Evolutionary conservation across 2,797 vertebrate species (phyloP).

Genomic region (Australoheros facetus): DNA sequence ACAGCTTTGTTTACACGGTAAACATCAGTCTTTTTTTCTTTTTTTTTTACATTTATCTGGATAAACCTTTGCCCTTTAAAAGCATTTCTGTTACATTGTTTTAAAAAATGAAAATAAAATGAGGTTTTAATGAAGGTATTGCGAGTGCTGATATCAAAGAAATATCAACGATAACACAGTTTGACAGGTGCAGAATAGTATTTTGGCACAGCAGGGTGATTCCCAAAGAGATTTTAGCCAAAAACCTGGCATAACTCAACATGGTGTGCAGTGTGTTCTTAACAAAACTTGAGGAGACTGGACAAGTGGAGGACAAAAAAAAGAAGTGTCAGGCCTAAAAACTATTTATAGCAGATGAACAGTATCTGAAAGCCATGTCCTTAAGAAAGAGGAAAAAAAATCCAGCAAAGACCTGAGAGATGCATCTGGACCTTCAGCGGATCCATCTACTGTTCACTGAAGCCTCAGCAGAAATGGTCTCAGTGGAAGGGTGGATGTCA

Average conservation of each 20-base stretch:
- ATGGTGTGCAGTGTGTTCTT: no score
- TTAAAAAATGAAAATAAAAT: not conserved
- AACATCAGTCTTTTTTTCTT: conserved; percentile 20
- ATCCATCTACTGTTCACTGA: no score
- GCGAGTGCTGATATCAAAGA: not conserved
- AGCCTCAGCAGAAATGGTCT: no score
- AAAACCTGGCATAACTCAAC: not conserved
- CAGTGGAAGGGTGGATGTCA: no score
- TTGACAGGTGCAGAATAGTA: no score
- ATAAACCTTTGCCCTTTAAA: not conserved
- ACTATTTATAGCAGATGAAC: no score
- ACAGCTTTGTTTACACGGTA: conserved; percentile 94
- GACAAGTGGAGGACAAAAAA: no score
- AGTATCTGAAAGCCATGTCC: not conserved
- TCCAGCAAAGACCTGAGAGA: not conserved
- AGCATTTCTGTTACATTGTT: not conserved
- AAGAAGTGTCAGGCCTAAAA: no score
- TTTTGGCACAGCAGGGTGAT: not conserved
- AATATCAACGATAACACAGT: no score
- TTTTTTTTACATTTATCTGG: not conserved
- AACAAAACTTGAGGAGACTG: no score
- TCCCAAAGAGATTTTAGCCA: not conserved
- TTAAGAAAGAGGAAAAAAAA: not conserved
- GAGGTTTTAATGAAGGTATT: not conserved
- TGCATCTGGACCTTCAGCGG: not conserved